Conservation (phyloP, 1,140 invertebrate species). For the Zaprionus ornatus region DNA sequence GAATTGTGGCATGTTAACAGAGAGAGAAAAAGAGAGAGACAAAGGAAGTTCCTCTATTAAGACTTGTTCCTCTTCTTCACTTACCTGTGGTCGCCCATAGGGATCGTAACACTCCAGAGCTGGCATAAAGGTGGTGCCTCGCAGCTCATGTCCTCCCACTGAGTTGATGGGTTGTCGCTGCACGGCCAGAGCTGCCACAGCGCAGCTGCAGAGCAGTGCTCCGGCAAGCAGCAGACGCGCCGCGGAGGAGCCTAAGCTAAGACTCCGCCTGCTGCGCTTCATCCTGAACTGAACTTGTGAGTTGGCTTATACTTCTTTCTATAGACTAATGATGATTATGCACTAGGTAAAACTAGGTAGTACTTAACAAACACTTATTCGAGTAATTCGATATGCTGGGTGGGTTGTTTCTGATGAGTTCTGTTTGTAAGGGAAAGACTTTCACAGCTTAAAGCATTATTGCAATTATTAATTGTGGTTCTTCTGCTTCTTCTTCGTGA, state of each 20-base stretch:
- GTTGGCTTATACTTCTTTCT: constrained; percentile 14
- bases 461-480: constrained; percentile 27
- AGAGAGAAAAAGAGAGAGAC: not conserved
- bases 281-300: constrained; percentile 37
- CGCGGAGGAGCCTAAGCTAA: constrained; percentile 52
- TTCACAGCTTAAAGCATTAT: constrained; percentile 60
- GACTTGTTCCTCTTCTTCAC: not conserved
- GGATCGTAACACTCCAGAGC: constrained; percentile 82
- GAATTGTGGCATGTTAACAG: not conserved
- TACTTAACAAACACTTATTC: constrained; percentile 12
- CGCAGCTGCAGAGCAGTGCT: constrained; percentile 53
- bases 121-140: constrained; percentile 75
- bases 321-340: constrained; percentile 31
- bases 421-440: not conserved
- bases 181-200: constrained; percentile 17
- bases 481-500: constrained; percentile 6
- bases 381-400: constrained; percentile 19
- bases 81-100: constrained; percentile 81
- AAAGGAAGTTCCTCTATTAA: not conserved
- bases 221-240: constrained; percentile 56
- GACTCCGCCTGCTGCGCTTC: constrained; percentile 76
- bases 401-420: constrained; percentile 27
- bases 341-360: constrained; percentile 8
- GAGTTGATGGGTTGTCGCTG: constrained; percentile 66
- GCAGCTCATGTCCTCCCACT: constrained; percentile 64